Percentiles rank a stretch among this genome's conserved stretches.
Conservation (phyloP, 2,888 invertebrate species). For the Drosophila parthenogenetica region DNA sequence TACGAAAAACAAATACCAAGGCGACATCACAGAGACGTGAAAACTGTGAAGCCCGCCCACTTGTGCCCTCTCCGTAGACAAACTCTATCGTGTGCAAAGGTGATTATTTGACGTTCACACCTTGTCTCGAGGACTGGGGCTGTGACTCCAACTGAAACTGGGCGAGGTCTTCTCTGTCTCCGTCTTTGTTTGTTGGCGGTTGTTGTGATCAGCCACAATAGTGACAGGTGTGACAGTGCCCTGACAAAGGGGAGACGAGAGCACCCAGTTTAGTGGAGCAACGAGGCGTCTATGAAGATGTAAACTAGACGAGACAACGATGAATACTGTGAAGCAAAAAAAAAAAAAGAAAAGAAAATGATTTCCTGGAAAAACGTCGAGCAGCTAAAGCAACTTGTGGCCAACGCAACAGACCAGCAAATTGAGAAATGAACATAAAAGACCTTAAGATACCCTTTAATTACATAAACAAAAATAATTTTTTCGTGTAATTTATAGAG, state of each 20-base stretch:
- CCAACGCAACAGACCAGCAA: slow-evolving; percentile 32
- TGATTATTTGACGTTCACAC: slow-evolving; percentile 80
- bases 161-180: slow-evolving; percentile 57
- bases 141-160: slow-evolving; percentile 28
- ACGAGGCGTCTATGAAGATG: slow-evolving; percentile 64
- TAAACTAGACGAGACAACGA: slow-evolving; percentile 66
- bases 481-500: neutral
- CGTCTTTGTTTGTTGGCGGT: slow-evolving; percentile 54
- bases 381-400: slow-evolving; percentile 47
- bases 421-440: neutral
- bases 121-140: slow-evolving; percentile 54
- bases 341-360: slow-evolving; percentile 58
- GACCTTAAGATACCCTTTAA: slow-evolving; percentile 16
- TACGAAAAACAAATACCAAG: slow-evolving; percentile 67
- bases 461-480: neutral
- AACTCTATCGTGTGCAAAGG: slow-evolving; percentile 65
- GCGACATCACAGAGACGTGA: slow-evolving; percentile 36
- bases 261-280: slow-evolving; percentile 49
- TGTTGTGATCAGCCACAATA: slow-evolving; percentile 78
- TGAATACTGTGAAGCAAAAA: slow-evolving; percentile 35
- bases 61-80: slow-evolving; percentile 12
- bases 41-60: slow-evolving; percentile 34
- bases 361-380: slow-evolving; percentile 68
- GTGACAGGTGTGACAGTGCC: slow-evolving; percentile 78
- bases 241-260: slow-evolving; percentile 47